These are phyloP conservation scores for Marmota monax DNA, from an alignment of 2,113 vertebrate genomes.

Conservation along the genomic window DNA sequence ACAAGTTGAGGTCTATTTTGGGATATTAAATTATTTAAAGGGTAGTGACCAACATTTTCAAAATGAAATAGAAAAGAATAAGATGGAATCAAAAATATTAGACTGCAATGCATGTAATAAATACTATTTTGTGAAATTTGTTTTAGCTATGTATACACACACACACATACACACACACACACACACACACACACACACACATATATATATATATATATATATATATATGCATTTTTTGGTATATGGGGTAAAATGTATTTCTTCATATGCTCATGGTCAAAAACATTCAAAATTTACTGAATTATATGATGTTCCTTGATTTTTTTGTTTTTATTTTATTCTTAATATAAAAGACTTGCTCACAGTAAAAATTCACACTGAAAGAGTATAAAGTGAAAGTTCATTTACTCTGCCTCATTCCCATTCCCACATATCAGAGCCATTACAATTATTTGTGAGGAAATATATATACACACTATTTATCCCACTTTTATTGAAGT, in stretches of 20 bases:
- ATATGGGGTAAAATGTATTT: not conserved
- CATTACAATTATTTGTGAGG: not conserved
- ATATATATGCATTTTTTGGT: not conserved
- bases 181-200: too few species aligned
- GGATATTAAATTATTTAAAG: not conserved
- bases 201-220: not conserved
- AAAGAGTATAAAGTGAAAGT: not conserved
- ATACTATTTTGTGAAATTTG: conserved; percentile 14
- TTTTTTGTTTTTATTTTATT: not conserved
- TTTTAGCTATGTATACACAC: not conserved
- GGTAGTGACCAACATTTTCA: not conserved
- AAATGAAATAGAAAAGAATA: not conserved
- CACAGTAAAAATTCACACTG: not conserved
- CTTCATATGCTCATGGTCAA: conserved; percentile 6
- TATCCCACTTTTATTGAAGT: not conserved
- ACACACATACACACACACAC: too few species aligned
- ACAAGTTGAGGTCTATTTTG: not conserved
- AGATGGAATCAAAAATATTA: not conserved
- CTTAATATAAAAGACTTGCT: not conserved
- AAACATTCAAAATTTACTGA: not conserved
- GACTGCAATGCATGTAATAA: not conserved
- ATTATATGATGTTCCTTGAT: not conserved
- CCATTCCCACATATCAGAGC: not conserved
- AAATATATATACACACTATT: not conserved
- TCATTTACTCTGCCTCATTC: not conserved